These are phyloP conservation scores for Neogobius melanostomus DNA, from an alignment of 2,113 vertebrate species.

Conservation along the genomic window DNA sequence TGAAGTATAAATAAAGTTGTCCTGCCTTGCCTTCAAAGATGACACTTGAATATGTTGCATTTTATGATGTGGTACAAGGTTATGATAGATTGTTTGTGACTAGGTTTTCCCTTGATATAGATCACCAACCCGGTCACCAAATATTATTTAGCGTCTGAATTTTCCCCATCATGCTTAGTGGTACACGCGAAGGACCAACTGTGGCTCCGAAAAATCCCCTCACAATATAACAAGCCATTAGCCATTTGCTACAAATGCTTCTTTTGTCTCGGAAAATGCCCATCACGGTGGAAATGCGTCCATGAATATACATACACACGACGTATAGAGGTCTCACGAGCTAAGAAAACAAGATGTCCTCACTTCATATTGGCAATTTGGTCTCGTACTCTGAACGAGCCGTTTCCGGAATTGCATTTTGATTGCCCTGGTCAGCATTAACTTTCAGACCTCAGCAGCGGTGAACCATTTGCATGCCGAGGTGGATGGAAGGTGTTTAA, in stretches of 20 bases:
- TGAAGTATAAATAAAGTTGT: too few species aligned
- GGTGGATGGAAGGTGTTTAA: neutral
- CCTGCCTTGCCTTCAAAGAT: neutral
- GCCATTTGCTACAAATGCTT: slow-evolving; percentile 34
- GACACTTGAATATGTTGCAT: neutral
- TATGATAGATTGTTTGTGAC: neutral
- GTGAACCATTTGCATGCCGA: neutral
- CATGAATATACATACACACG: neutral
- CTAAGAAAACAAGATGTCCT: neutral
- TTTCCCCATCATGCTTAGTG: slow-evolving; percentile 43
- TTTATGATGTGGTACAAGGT: too few species aligned
- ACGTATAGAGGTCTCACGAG: neutral
- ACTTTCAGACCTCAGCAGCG: neutral
- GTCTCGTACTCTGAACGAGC: too few species aligned
- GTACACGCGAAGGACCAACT: slow-evolving; percentile 54
- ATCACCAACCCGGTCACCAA: slow-evolving; percentile 36
- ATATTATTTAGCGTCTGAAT: slow-evolving; percentile 19
- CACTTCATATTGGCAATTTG: neutral
- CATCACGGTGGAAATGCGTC: slow-evolving; percentile 30
- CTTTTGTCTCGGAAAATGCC: slow-evolving; percentile 54
- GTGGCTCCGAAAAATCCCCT: slow-evolving; percentile 45
- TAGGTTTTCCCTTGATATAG: slow-evolving; percentile 22
- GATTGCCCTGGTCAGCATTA: neutral
- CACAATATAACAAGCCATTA: slow-evolving; percentile 56
- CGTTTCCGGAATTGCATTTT: neutral